Conservation (phyloP, 2,113 vertebrate genomes). For the Colistium nudipinnis region DNA sequence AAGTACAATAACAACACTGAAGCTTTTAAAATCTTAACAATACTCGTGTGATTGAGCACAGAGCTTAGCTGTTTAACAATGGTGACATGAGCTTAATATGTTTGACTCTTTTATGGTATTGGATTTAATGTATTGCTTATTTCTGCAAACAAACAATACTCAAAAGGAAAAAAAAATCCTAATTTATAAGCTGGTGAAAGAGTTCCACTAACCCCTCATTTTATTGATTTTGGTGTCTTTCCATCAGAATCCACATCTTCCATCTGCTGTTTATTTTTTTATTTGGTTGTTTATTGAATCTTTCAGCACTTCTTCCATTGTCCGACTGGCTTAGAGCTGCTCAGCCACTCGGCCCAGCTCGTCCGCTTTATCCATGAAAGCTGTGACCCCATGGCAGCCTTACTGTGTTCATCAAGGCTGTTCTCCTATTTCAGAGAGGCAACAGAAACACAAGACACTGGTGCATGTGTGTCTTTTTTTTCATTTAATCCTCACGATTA, state of each 20-base stretch:
- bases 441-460: slow-evolving; percentile 37
- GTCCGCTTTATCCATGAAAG: slow-evolving; percentile 20
- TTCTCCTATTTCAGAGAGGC: slow-evolving; percentile 51
- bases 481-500: slow-evolving; percentile 55
- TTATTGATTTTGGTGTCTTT: slow-evolving; percentile 16
- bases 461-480: slow-evolving; percentile 43
- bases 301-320: slow-evolving; percentile 28
- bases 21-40: slow-evolving; percentile 20
- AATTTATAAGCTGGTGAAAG: slow-evolving; percentile 6
- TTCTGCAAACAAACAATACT: slow-evolving; percentile 2
- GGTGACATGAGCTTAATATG: too few relatives aligned
- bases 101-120: too few relatives aligned
- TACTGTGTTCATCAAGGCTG: slow-evolving; percentile 19
- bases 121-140: slow-evolving; percentile 13
- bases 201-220: slow-evolving; percentile 14
- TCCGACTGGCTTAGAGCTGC: slow-evolving; percentile 27
- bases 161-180: slow-evolving; percentile 13
- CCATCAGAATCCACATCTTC: slow-evolving; percentile 15
- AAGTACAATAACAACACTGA: slow-evolving; percentile 32
- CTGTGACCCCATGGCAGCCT: slow-evolving; percentile 35
- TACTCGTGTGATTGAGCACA: too few relatives aligned
- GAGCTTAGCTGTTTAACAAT: too few relatives aligned
- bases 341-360: slow-evolving; percentile 15
- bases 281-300: slow-evolving; percentile 44
- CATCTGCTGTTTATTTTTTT: slow-evolving; percentile 39